phyloP scores from a whole-genome alignment of 2,888 invertebrate species.

The Drosophila lacicola region DNA sequence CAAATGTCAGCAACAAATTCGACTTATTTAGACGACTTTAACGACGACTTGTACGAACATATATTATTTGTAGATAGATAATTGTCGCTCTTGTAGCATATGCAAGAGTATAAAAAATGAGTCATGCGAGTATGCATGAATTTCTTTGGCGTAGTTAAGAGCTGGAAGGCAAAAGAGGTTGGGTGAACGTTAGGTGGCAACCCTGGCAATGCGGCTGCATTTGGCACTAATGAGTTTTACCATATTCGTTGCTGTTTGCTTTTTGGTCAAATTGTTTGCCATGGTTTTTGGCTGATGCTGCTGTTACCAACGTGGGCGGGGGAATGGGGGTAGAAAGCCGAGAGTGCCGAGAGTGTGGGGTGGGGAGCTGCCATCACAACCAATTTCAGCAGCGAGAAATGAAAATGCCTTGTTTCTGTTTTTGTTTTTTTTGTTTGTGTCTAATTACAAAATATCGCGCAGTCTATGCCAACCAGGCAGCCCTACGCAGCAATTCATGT shows the following conservation, averaged over 20 bases:
- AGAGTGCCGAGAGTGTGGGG: neutral
- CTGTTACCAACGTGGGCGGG: neutral
- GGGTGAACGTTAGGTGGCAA: conserved; percentile 10
- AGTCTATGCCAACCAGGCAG: conserved; percentile 30
- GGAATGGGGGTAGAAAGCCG: neutral
- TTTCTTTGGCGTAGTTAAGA: conserved; percentile 15
- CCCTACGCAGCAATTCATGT: conserved; percentile 58
- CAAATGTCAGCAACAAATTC: no score
- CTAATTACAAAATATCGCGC: conserved; percentile 70
- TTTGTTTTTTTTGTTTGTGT: conserved; percentile 39
- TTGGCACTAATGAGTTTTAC: conserved; percentile 80
- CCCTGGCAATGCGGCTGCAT: conserved; percentile 42
- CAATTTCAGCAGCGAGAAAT: conserved; percentile 46
- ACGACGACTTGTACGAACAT: no score
- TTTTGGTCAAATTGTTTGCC: conserved; percentile 46
- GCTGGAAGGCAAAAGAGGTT: neutral
- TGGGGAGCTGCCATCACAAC: conserved; percentile 11
- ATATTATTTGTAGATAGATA: no score
- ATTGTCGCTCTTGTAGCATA: neutral
- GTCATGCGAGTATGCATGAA: conserved; percentile 26
- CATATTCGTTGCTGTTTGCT: conserved; percentile 71
- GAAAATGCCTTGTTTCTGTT: conserved; percentile 34
- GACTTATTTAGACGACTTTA: no score
- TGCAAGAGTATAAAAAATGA: neutral
- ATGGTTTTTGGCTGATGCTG: conserved; percentile 31